phyloP scores from a whole-genome alignment of 2,113 vertebrate genomes.

The Actenoides lindsayi region DNA sequence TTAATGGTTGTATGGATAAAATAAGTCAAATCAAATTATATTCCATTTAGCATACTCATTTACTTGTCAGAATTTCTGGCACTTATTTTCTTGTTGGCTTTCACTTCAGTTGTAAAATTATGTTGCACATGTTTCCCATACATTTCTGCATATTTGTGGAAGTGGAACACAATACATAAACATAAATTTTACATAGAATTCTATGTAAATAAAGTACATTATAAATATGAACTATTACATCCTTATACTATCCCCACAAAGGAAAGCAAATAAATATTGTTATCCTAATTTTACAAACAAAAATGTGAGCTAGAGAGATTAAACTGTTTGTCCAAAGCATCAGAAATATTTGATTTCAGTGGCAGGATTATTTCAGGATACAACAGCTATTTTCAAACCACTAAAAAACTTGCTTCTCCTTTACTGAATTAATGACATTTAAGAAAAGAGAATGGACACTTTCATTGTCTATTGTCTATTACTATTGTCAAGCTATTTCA shows the following conservation, averaged over 20 bases:
- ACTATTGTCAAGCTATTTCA: neutral
- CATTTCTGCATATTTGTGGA: neutral
- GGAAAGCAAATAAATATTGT: neutral
- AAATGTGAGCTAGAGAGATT: neutral
- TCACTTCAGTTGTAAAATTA: neutral
- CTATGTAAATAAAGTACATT: neutral
- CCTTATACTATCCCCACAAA: neutral
- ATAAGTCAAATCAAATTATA: neutral
- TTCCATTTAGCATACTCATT: neutral
- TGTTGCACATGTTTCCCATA: neutral
- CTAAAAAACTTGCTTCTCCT: neutral
- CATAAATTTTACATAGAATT: neutral
- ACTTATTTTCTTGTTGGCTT: neutral
- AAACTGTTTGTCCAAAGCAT: neutral
- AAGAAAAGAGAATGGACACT: neutral
- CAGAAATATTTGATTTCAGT: neutral
- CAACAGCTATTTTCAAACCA: neutral
- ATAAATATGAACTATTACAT: neutral
- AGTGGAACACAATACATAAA: neutral
- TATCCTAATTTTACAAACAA: neutral
- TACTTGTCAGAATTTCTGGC: neutral
- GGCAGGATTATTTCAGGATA: neutral
- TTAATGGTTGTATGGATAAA: neutral
- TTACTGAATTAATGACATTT: neutral
- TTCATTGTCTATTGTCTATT: neutral